Conservation (phyloP, 64 coral and sea anemone species). For the Pachyseris speciosa region DNA sequence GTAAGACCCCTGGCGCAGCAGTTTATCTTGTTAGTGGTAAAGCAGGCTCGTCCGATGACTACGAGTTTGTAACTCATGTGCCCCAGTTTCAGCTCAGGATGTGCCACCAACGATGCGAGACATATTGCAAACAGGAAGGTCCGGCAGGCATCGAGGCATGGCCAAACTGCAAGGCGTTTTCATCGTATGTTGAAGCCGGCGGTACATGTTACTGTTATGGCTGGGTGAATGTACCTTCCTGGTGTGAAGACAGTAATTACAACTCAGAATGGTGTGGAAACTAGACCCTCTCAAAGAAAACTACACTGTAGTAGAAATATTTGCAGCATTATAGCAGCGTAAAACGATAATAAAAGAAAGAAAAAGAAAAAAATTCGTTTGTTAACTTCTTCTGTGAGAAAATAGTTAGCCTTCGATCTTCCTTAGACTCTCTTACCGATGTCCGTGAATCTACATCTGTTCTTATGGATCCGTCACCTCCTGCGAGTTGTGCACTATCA, state of each 20-base stretch:
- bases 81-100: neutral
- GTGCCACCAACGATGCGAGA: neutral
- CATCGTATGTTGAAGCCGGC: neutral
- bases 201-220: slow-evolving; percentile 15
- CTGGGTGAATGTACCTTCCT: neutral
- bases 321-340: too few species aligned
- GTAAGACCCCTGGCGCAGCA: neutral
- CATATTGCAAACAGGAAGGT: neutral
- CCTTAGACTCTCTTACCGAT: too few species aligned
- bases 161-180: neutral
- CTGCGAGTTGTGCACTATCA: too few species aligned
- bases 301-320: too few species aligned
- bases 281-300: neutral
- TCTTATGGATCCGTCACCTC: too few species aligned
- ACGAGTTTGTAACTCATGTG: neutral
- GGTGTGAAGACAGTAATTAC: neutral
- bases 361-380: too few species aligned
- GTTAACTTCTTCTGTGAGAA: too few species aligned
- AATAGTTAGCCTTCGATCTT: too few species aligned
- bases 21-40: neutral
- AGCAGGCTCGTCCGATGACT: neutral
- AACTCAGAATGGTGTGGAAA: slow-evolving; percentile 7
- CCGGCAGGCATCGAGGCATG: neutral
- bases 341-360: too few species aligned
- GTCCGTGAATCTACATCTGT: too few species aligned